phyloP scores from a whole-genome alignment of 2,113 vertebrate species.

The Danio rerio region GRCz12tu NC_133190.1:18717501-18718000 shows the following conservation, averaged over 20 bases:
- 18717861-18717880: slow-evolving; percentile 25
- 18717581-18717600: slow-evolving; percentile 17
- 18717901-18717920: neutral
- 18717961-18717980: neutral
- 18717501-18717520: neutral
- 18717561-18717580: slow-evolving; percentile 15
- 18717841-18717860: neutral
- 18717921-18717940: slow-evolving; percentile 2
- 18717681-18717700: slow-evolving; percentile 58
- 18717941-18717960: neutral
- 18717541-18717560: slow-evolving; percentile 29
- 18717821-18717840: neutral
- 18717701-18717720: neutral
- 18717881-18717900: neutral
- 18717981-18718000: too few species aligned
- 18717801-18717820: slow-evolving; percentile 3
- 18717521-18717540: neutral
- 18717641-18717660: slow-evolving; percentile 51
- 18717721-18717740: neutral
- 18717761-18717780: slow-evolving; percentile 15
- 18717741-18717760: slow-evolving; percentile 23
- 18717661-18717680: slow-evolving; percentile 13
- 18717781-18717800: neutral
- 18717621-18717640: slow-evolving; percentile 62
- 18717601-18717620: slow-evolving; percentile 57